Percentiles rank a stretch among this genome's conserved stretches.
These are phyloP conservation scores for Bombyx mandarina DNA, from an alignment of 1,140 invertebrate species.

Conservation along the genomic window DNA sequence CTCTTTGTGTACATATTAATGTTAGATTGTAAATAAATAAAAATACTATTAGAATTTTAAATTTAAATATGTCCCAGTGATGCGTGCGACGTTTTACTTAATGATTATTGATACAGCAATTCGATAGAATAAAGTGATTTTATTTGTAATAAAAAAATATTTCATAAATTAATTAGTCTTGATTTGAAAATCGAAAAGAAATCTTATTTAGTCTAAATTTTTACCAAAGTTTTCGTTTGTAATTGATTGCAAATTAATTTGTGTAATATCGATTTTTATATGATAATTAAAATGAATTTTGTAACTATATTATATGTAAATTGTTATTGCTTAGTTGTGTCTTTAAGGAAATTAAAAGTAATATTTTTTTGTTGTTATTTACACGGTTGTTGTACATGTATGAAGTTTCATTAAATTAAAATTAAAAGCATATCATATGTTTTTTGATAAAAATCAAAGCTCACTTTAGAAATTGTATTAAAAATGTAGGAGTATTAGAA, in stretches of 20 bases:
- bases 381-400: slow-evolving; percentile 49
- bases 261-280: slow-evolving; percentile 12
- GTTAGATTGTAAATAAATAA: slow-evolving; percentile 1
- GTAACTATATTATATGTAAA: slow-evolving; percentile 18
- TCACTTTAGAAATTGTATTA: slow-evolving; percentile 36
- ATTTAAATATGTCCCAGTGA: too few relatives aligned
- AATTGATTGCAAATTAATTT: slow-evolving; percentile 22
- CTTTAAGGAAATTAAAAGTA: slow-evolving; percentile 14
- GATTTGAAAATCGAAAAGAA: too few relatives aligned
- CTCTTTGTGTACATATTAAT: slow-evolving; percentile 5
- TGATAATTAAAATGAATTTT: slow-evolving; percentile 12
- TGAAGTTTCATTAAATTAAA: slow-evolving; percentile 24
- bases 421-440: slow-evolving; percentile 49
- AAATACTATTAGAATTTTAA: too few relatives aligned
- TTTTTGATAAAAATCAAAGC: slow-evolving; percentile 33
- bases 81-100: too few relatives aligned
- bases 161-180: too few relatives aligned
- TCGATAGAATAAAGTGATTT: too few relatives aligned
- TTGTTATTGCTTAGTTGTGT: slow-evolving; percentile 4
- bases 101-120: too few relatives aligned
- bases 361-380: slow-evolving; percentile 53
- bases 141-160: too few relatives aligned
- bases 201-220: slow-evolving; percentile 36
- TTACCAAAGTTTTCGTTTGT: slow-evolving; percentile 39
- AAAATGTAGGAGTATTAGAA: slow-evolving; percentile 27